phyloP scores from a whole-genome alignment of 2,113 vertebrate species.

The Elaphurus davidianus region DNA sequence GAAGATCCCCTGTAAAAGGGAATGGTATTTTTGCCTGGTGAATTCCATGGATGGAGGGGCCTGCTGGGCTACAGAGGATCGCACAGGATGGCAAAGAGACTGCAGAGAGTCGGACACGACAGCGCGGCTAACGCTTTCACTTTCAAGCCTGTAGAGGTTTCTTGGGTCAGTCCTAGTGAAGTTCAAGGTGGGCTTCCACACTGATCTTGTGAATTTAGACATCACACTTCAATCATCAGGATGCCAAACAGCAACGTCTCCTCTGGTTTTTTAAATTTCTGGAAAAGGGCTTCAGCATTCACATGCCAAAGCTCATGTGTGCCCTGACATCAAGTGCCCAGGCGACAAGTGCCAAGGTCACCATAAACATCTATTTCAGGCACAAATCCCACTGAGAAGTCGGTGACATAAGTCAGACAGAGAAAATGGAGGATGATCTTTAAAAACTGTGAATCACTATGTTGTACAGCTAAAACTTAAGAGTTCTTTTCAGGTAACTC shows the following conservation, averaged over 20 bases:
- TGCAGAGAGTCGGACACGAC: neutral
- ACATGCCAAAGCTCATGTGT: neutral
- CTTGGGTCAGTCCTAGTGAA: neutral
- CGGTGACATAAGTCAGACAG: neutral
- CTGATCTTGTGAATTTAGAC: neutral
- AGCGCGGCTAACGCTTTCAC: neutral
- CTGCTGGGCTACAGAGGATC: neutral
- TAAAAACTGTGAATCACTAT: neutral
- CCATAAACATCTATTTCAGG: neutral
- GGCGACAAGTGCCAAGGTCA: neutral
- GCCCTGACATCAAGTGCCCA: neutral
- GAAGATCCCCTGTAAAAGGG: neutral
- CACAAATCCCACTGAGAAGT: neutral
- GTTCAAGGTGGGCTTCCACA: neutral
- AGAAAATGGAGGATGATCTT: neutral
- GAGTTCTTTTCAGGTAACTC: neutral
- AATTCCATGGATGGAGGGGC: neutral
- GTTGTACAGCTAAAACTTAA: neutral
- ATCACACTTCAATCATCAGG: neutral
- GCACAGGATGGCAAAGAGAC: neutral
- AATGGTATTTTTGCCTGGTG: neutral
- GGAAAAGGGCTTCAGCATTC: neutral
- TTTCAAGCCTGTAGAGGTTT: neutral
- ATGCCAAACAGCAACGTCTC: rapidly evolving
- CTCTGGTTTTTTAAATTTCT: neutral